Evolutionary conservation across 2,888 invertebrate genomes (phyloP).

Genomic region (Pseudeuparius sepicola): DNA sequence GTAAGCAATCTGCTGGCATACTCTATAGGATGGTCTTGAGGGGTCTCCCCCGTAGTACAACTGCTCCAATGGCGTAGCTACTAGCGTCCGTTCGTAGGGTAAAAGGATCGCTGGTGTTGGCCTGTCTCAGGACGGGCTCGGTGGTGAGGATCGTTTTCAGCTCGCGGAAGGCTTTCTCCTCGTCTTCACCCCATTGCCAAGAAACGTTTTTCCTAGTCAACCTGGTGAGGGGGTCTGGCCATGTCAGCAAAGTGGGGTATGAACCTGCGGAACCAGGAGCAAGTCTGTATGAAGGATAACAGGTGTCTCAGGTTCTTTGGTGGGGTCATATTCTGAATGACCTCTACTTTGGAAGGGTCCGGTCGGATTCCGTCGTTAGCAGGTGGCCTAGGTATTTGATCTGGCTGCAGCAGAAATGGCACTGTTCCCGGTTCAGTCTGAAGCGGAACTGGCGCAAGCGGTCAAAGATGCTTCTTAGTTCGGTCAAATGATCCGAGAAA

Average conservation of each 20-base stretch:
- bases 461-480: too few species aligned
- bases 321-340: too few species aligned
- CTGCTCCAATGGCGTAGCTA: not conserved
- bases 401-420: not conserved
- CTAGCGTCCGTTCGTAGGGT: not conserved
- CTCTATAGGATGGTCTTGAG: too few species aligned
- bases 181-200: constrained; percentile 2
- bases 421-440: constrained; percentile 1
- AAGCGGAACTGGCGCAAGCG: too few species aligned
- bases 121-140: not conserved
- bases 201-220: not conserved
- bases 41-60: too few species aligned
- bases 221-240: too few species aligned
- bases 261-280: too few species aligned
- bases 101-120: not conserved
- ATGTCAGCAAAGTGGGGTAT: too few species aligned
- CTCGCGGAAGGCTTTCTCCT: not conserved
- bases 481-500: not conserved
- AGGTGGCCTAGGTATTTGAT: too few species aligned
- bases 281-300: too few species aligned
- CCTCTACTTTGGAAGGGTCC: too few species aligned
- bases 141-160: not conserved
- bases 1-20: constrained; percentile 30
- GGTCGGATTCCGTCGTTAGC: constrained; percentile 2
- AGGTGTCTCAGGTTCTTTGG: constrained; percentile 4